phyloP scores from a whole-genome alignment of 2,797 vertebrate genomes.

The Margarornis squamiger region DNA sequence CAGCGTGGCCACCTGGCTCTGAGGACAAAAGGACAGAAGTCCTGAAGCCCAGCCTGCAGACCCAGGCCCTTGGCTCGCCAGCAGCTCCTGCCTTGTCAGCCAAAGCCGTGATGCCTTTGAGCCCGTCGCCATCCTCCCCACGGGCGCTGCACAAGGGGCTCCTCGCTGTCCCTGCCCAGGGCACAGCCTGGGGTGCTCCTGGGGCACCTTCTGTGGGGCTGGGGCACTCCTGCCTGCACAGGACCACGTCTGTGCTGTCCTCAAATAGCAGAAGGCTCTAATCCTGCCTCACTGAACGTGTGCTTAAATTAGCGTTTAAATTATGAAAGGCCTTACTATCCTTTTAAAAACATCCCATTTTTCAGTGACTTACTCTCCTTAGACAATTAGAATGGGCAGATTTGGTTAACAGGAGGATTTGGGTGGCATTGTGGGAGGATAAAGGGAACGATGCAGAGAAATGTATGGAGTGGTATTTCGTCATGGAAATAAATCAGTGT shows the following conservation, averaged over 20 bases:
- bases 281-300: not conserved
- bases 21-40: constrained; percentile 17
- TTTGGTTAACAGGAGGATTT: not conserved
- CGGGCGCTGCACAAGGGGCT: not conserved
- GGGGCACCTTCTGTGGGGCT: not conserved
- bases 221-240: too few relatives aligned
- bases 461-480: not conserved
- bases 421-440: not conserved
- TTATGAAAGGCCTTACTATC: not conserved
- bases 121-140: not conserved
- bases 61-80: not conserved
- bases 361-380: not conserved
- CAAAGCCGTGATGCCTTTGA: not conserved
- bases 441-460: not conserved
- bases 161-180: not conserved
- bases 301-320: not conserved
- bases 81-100: not conserved
- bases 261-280: not conserved
- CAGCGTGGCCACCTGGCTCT: not conserved
- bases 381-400: not conserved
- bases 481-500: not conserved
- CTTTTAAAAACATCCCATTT: not conserved
- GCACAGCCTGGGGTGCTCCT: not conserved
- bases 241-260: not conserved
- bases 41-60: not conserved